These are phyloP conservation scores for Carassius carassius DNA, from an alignment of 2,113 vertebrate species.

Conservation along the genomic window DNA sequence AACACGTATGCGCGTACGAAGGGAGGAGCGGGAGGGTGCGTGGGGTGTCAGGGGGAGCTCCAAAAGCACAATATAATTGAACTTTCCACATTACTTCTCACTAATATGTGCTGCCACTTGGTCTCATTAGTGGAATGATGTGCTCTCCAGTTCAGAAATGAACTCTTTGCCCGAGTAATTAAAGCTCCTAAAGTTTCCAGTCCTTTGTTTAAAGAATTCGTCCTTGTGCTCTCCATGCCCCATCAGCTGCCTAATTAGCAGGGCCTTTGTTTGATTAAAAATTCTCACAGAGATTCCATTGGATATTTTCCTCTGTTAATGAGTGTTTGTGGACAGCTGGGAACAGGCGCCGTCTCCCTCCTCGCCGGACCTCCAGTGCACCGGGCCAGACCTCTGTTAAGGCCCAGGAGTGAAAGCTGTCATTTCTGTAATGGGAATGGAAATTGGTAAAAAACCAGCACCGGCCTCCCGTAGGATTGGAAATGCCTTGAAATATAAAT, in stretches of 20 bases:
- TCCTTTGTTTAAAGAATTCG: constrained; percentile 99
- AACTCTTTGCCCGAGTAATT: constrained; percentile 99
- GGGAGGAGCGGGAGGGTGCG: constrained; percentile 60
- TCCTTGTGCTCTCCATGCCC: constrained; percentile 99
- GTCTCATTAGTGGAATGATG: constrained; percentile 96
- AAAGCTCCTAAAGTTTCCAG: constrained; percentile 99
- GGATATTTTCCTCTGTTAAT: constrained; percentile 99
- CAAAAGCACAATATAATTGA: constrained; percentile 85
- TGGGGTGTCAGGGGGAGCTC: constrained; percentile 62
- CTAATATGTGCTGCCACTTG: constrained; percentile 84
- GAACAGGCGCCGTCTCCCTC: constrained; percentile 84
- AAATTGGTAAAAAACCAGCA: constrained; percentile 88
- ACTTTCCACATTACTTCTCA: constrained; percentile 85
- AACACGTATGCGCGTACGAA: constrained; percentile 75
- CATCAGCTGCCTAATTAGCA: constrained; percentile 99
- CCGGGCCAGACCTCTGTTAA: constrained; percentile 94
- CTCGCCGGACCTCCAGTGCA: constrained; percentile 88
- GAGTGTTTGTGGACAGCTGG: constrained; percentile 99
- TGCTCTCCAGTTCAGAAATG: constrained; percentile 98
- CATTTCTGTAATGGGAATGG: constrained; percentile 93
- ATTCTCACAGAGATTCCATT: constrained; percentile 99
- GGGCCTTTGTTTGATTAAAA: constrained; percentile 97
- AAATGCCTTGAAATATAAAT: constrained; percentile 99
- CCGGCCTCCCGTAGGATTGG: constrained; percentile 85
- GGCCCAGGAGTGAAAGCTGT: constrained; percentile 98